These are phyloP conservation scores for Anabacerthia variegaticeps DNA, from an alignment of 2,797 vertebrate genomes.

Conservation along the genomic window DNA sequence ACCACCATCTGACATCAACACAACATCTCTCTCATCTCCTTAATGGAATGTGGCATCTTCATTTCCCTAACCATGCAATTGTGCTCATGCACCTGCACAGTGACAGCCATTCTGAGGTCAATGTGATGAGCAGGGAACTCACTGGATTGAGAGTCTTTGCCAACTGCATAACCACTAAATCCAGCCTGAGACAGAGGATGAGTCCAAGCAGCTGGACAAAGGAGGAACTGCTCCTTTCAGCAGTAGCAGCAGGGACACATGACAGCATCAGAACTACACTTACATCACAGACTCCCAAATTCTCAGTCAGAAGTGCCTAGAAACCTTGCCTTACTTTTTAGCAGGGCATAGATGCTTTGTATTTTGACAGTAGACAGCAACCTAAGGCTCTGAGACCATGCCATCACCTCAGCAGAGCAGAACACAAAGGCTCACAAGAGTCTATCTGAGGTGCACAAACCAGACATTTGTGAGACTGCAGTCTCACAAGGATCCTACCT, in stretches of 20 bases:
- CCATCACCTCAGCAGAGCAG: background rate
- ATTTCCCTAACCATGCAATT: background rate
- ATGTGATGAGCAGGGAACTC: background rate
- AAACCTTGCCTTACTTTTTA: background rate
- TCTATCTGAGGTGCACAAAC: background rate
- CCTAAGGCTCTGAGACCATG: background rate
- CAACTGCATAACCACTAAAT: background rate
- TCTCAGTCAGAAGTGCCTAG: background rate
- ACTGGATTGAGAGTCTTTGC: background rate
- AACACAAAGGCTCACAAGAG: background rate
- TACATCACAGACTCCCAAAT: background rate
- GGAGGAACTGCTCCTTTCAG: background rate
- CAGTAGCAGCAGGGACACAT: background rate
- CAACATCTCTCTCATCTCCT: background rate
- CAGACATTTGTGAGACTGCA: accelerated
- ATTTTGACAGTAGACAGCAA: background rate
- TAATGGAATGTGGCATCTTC: background rate
- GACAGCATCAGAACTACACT: background rate
- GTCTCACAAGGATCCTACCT: background rate
- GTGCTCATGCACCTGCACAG: background rate
- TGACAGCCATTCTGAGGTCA: background rate
- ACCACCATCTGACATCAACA: background rate
- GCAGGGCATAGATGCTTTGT: background rate
- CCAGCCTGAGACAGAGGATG: background rate
- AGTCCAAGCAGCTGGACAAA: background rate